Conservation (phyloP, 2,113 vertebrate genomes). For the Suncus etruscus region DNA sequence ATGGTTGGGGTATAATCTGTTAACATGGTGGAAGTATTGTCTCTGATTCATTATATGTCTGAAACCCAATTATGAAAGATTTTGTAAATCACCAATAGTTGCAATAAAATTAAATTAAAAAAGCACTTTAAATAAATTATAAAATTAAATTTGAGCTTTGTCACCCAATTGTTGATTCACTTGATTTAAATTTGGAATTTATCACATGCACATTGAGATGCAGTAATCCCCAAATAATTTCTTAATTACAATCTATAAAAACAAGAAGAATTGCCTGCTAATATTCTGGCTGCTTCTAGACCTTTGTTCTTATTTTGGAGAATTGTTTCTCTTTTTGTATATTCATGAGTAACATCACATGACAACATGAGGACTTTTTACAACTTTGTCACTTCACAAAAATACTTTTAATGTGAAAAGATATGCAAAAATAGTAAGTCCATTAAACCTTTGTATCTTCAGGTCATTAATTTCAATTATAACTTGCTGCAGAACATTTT, state of each 20-base stretch:
- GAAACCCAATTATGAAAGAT: too few relatives aligned
- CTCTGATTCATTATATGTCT: too few relatives aligned
- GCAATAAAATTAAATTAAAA: too few relatives aligned
- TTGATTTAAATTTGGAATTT: constrained; percentile 35
- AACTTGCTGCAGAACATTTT: constrained; percentile 18
- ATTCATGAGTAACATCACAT: constrained; percentile 12
- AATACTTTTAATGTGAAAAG: background rate
- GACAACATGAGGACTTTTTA: background rate
- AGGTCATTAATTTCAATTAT: background rate
- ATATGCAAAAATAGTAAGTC: background rate
- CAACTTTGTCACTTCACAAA: constrained; percentile 8
- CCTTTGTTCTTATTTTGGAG: constrained; percentile 40
- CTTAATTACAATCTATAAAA: background rate
- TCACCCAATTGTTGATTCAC: background rate
- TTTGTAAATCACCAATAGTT: too few relatives aligned
- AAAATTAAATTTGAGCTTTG: constrained; percentile 35
- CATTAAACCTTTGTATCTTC: background rate
- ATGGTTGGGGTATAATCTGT: too few relatives aligned
- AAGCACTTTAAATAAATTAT: constrained; percentile 38
- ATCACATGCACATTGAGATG: background rate
- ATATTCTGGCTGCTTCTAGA: background rate
- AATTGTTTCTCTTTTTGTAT: constrained; percentile 16
- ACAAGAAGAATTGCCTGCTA: background rate
- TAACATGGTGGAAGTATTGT: too few relatives aligned
- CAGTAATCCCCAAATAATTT: background rate